phyloP scores from a whole-genome alignment of 2,888 invertebrate species.

The Athripsodes cinereus region DNA sequence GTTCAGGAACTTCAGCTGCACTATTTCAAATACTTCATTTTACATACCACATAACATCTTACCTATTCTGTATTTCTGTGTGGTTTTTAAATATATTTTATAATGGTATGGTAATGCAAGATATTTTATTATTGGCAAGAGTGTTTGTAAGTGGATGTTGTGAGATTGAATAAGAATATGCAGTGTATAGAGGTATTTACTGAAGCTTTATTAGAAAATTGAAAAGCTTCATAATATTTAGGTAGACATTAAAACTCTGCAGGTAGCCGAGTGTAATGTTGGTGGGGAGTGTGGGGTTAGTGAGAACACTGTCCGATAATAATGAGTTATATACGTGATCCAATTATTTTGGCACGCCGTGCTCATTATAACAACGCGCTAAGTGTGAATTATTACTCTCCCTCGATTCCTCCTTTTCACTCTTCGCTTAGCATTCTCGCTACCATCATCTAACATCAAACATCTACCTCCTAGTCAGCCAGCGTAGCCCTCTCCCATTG shows the following conservation, averaged over 20 bases:
- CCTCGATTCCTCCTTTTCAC: background rate
- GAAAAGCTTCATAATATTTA: background rate
- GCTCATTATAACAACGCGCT: conserved; percentile 48
- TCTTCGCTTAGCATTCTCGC: background rate
- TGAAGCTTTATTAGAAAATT: background rate
- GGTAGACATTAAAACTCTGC: conserved; percentile 12
- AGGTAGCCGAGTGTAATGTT: background rate
- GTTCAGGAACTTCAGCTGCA: too few relatives aligned
- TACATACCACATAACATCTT: too few relatives aligned
- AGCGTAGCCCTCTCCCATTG: too few relatives aligned
- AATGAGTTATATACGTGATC: conserved; percentile 57
- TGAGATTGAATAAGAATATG: too few relatives aligned
- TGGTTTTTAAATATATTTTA: too few relatives aligned
- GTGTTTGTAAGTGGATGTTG: too few relatives aligned
- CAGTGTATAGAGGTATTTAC: too few relatives aligned
- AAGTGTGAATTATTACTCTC: conserved; percentile 52
- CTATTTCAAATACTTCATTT: too few relatives aligned
- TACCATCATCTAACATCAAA: conserved; percentile 1
- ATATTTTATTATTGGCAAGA: too few relatives aligned
- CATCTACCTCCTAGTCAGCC: background rate
- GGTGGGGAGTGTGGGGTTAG: conserved; percentile 14
- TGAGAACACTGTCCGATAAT: conserved; percentile 39
- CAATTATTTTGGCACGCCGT: conserved; percentile 52
- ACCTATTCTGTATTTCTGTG: too few relatives aligned
- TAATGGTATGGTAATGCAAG: too few relatives aligned